Percentiles rank a stretch among this genome's conserved stretches.
Conservation (phyloP, 2,113 vertebrate species). For the Ramphastos sulfuratus region DNA sequence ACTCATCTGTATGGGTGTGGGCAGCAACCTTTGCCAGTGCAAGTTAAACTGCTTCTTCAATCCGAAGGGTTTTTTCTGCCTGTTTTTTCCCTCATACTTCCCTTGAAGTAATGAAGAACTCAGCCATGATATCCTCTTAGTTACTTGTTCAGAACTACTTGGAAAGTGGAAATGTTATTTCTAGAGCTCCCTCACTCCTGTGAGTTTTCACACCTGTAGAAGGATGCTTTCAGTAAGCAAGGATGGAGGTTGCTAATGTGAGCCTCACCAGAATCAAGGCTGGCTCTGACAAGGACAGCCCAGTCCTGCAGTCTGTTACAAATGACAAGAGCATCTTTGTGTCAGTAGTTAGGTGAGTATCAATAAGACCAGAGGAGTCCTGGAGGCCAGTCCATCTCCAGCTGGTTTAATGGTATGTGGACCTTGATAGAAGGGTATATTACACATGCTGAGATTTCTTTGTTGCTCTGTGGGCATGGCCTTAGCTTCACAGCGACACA, state of each 20-base stretch:
- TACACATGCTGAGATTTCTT: neutral
- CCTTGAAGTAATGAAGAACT: neutral
- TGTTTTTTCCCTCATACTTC: neutral
- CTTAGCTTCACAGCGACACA: neutral
- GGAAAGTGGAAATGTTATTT: neutral
- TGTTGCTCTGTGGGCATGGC: neutral
- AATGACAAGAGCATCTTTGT: neutral
- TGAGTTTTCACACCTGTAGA: neutral
- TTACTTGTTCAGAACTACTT: neutral
- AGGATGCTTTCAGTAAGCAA: neutral
- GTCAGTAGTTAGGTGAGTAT: neutral
- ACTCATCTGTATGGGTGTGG: fast-evolving
- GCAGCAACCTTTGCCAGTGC: neutral
- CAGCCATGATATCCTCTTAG: neutral
- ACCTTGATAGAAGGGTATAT: neutral
- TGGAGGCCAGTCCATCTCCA: neutral
- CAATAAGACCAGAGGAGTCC: neutral
- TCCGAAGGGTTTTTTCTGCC: neutral
- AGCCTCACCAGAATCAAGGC: neutral
- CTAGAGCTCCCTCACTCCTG: neutral
- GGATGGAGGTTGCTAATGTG: neutral
- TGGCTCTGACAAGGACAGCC: neutral
- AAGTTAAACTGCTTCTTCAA: neutral
- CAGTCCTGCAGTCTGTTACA: neutral
- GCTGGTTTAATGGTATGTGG: neutral